phyloP scores from a whole-genome alignment of 2,888 invertebrate species.

The Oscheius sp. region DNA sequence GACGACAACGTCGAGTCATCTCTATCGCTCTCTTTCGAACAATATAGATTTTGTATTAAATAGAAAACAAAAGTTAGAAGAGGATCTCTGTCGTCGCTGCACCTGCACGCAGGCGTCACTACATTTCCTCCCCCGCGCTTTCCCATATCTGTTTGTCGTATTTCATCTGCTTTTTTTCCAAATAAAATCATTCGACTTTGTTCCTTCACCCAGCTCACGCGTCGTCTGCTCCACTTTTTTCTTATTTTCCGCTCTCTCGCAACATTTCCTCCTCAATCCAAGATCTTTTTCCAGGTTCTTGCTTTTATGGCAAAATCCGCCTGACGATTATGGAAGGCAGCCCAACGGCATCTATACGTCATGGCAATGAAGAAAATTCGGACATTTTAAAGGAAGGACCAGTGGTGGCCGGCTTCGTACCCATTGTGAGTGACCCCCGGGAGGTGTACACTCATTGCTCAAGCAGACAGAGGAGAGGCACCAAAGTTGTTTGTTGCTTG shows the following conservation, averaged over 20 bases:
- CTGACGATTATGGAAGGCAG: neutral
- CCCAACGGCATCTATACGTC: neutral
- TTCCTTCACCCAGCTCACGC: neutral
- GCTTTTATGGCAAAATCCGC: constrained; percentile 12
- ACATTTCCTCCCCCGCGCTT: neutral
- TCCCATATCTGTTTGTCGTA: neutral
- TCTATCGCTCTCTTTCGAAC: too few relatives aligned
- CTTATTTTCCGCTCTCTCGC: neutral
- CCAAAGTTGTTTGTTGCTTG: constrained; percentile 14
- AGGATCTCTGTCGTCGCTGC: neutral
- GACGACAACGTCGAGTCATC: too few relatives aligned
- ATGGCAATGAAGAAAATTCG: constrained; percentile 18
- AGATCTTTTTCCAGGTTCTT: neutral
- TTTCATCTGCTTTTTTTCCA: neutral
- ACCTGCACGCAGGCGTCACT: neutral
- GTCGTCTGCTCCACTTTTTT: neutral
- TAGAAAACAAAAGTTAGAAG: neutral
- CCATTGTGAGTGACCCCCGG: constrained; percentile 27
- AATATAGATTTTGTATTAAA: too few relatives aligned
- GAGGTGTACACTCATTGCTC: neutral
- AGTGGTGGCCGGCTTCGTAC: constrained; percentile 30
- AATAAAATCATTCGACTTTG: neutral
- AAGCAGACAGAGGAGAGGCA: neutral
- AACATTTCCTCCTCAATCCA: neutral
- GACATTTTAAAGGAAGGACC: constrained; percentile 35